Evolutionary conservation across 2,113 vertebrate species (phyloP).

Genomic region (Pterocles burchelli): DNA sequence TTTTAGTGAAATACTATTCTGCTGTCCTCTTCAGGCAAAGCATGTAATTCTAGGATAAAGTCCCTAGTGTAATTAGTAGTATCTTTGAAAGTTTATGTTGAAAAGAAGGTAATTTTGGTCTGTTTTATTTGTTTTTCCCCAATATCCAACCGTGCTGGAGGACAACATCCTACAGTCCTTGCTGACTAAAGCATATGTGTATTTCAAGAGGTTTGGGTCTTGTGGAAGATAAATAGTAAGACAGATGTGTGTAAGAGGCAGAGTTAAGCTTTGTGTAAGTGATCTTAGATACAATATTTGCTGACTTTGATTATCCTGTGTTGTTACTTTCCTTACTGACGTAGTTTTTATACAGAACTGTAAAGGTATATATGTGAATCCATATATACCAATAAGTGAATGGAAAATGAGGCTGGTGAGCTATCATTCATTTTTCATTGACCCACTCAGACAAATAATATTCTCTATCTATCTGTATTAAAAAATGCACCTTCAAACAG

Average conservation of each 20-base stretch:
- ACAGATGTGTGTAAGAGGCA: not conserved
- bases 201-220: not conserved
- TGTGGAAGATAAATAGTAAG: not conserved
- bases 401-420: not conserved
- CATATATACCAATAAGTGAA: not conserved
- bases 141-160: not conserved
- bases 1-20: not conserved
- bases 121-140: not conserved
- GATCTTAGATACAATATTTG: not conserved
- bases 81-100: not conserved
- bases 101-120: not conserved
- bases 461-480: not conserved
- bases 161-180: not conserved
- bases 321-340: not conserved
- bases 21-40: not conserved
- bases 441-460: not conserved
- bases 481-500: no score
- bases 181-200: not conserved
- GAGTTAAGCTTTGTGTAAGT: not conserved
- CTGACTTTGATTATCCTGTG: not conserved
- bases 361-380: not conserved
- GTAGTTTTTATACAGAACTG: not conserved
- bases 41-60: not conserved
- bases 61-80: not conserved
- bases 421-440: not conserved